These are phyloP conservation scores for Euzetes globulus DNA, from an alignment of 2,888 invertebrate species.

Conservation along the genomic window DNA sequence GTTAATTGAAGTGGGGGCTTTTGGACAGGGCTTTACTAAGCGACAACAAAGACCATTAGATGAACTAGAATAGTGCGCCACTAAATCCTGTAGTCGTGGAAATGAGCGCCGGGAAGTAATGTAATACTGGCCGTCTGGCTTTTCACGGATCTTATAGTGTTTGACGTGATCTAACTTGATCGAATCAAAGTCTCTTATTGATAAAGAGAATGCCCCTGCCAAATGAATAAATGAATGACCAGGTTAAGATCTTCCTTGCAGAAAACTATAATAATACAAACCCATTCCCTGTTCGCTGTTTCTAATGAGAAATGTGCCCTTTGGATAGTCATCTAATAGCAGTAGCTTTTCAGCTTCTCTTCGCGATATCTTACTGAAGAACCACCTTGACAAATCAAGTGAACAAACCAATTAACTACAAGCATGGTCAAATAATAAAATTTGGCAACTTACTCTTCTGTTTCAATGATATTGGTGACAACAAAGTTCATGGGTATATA, in stretches of 20 bases:
- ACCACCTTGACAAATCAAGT: constrained; percentile 59
- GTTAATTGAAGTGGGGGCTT: constrained; percentile 80
- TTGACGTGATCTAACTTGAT: constrained; percentile 83
- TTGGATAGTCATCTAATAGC: constrained; percentile 75
- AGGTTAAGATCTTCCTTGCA: too few species aligned
- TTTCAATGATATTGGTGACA: constrained; percentile 14
- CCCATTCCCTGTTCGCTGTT: constrained; percentile 74
- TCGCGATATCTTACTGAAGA: constrained; percentile 88
- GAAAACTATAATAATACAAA: background rate
- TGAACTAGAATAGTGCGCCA: constrained; percentile 84
- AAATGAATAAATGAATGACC: too few species aligned
- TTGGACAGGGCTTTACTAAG: constrained; percentile 75
- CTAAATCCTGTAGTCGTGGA: constrained; percentile 75
- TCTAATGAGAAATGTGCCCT: constrained; percentile 87
- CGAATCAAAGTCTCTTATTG: constrained; percentile 15
- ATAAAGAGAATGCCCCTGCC: constrained; percentile 48
- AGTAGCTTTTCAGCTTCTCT: constrained; percentile 92
- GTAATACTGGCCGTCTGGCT: constrained; percentile 75
- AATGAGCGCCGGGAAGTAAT: constrained; percentile 72
- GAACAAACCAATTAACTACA: background rate
- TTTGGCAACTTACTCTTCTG: constrained; percentile 8
- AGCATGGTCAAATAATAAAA: background rate
- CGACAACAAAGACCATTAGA: constrained; percentile 45
- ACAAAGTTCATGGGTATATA: constrained; percentile 34
- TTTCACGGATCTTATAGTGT: constrained; percentile 88